Evolutionary conservation across 2,888 invertebrate species (phyloP).

Genomic region (Meloe dianella): DNA sequence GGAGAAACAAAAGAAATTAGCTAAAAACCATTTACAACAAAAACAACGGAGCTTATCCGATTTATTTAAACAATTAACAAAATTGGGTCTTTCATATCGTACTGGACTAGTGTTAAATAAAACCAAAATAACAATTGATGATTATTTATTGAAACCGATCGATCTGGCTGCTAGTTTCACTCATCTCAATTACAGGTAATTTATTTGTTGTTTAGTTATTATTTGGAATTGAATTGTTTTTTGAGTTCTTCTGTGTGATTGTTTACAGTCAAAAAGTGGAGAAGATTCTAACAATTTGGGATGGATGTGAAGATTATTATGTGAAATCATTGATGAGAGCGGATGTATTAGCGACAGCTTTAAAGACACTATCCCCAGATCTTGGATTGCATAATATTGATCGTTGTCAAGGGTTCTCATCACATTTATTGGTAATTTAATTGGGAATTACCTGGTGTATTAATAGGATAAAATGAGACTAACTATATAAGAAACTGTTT

Average conservation of each 20-base stretch:
- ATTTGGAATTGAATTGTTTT: neutral
- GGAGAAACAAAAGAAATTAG: slow-evolving; percentile 78
- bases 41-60: slow-evolving; percentile 86
- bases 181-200: slow-evolving; percentile 60
- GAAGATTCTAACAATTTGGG: slow-evolving; percentile 68
- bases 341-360: slow-evolving; percentile 66
- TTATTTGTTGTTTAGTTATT: neutral
- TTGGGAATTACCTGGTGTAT: neutral
- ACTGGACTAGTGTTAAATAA: slow-evolving; percentile 73
- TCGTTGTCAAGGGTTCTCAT: slow-evolving; percentile 83
- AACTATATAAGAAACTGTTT: too few relatives aligned
- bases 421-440: slow-evolving; percentile 72
- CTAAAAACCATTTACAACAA: slow-evolving; percentile 81
- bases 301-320: slow-evolving; percentile 77
- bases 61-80: slow-evolving; percentile 79
- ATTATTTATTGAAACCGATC: slow-evolving; percentile 73
- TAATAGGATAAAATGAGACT: too few relatives aligned
- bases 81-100: slow-evolving; percentile 81
- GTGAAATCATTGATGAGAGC: slow-evolving; percentile 74
- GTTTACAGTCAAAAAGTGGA: slow-evolving; percentile 59
- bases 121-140: slow-evolving; percentile 63
- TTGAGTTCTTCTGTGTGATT: neutral
- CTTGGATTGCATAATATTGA: slow-evolving; percentile 82
- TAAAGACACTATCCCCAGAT: slow-evolving; percentile 76
- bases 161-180: slow-evolving; percentile 67